A percentile compares a stretch with the other conserved stretches of the same genome.
Evolutionary conservation across 2,888 invertebrate genomes (phyloP).

Genomic region (Harmothoe impar): DNA sequence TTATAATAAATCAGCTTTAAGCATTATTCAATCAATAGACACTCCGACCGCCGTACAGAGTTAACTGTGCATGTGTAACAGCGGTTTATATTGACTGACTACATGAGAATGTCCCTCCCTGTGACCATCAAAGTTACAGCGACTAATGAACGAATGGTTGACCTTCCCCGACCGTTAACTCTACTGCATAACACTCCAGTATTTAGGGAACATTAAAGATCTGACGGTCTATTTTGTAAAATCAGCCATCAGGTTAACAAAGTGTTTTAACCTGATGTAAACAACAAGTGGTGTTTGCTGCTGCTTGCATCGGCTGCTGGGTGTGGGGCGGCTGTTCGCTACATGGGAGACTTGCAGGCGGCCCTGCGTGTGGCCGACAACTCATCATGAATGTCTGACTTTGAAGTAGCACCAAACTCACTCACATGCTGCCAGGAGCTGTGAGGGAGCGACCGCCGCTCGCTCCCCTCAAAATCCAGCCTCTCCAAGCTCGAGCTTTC

Average conservation of each 20-base stretch:
- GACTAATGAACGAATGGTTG: neutral
- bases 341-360: slow-evolving; percentile 18
- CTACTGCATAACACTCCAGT: slow-evolving; percentile 2
- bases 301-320: neutral
- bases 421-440: slow-evolving; percentile 20
- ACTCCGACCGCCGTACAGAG: no score
- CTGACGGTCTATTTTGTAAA: neutral
- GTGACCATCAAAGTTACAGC: neutral
- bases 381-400: neutral
- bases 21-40: no score
- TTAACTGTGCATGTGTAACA: no score
- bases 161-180: neutral
- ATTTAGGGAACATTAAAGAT: neutral
- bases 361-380: neutral
- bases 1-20: no score
- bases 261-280: neutral
- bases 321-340: neutral
- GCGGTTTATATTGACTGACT: no score
- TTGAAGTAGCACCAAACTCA: slow-evolving; percentile 52
- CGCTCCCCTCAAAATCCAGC: neutral
- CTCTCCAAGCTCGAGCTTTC: neutral
- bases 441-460: neutral
- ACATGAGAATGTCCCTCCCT: neutral
- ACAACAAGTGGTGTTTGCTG: neutral
- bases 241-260: slow-evolving; percentile 1